Conservation (phyloP, 2,888 invertebrate species). For the Drosophila percnosoma region DNA sequence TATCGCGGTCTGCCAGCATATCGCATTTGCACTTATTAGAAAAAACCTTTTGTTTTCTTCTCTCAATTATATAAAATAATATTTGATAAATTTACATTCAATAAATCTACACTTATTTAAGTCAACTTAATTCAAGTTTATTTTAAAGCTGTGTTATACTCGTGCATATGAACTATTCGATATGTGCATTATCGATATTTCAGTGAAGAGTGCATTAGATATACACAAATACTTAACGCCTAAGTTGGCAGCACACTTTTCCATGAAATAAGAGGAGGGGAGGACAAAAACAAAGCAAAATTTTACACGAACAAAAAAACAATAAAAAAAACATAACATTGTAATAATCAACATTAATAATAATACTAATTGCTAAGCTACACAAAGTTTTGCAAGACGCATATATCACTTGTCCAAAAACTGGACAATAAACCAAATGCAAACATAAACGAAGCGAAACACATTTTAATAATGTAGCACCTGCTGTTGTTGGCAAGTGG, state of each 20-base stretch:
- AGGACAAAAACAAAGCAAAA: constrained; percentile 52
- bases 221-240: constrained; percentile 29
- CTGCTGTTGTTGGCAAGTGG: constrained; percentile 39
- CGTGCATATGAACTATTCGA: constrained; percentile 9
- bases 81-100: background rate
- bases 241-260: constrained; percentile 47
- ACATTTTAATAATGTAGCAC: constrained; percentile 44
- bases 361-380: background rate
- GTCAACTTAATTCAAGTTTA: background rate
- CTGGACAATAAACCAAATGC: constrained; percentile 3
- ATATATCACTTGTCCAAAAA: background rate
- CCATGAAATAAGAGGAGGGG: constrained; percentile 46
- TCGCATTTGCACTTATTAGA: background rate
- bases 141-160: background rate
- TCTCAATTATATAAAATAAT: background rate
- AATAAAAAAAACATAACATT: constrained; percentile 25
- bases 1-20: background rate
- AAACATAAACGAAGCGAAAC: constrained; percentile 2
- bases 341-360: constrained; percentile 7
- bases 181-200: constrained; percentile 10
- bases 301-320: constrained; percentile 28
- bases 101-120: background rate
- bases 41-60: background rate
- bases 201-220: constrained; percentile 12
- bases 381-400: background rate